Evolutionary conservation across 2,888 invertebrate species (phyloP), one percentile per base, ranked within the genome.

Genomic region (Octodonta nipae): DNA sequence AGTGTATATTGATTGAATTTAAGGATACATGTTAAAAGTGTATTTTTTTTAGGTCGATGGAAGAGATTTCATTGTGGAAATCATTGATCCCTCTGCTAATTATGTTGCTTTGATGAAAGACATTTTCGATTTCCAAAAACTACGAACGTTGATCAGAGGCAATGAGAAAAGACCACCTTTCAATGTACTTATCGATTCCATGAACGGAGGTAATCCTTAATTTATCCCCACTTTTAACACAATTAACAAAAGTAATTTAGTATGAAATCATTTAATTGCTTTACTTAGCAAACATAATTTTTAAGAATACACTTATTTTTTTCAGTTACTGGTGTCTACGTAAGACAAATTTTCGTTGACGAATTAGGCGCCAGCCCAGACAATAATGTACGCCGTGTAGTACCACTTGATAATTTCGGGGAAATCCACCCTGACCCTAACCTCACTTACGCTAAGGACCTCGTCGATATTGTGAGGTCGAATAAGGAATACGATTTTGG

Each of bases 401-500:
- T 69, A 1, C 89, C 93, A 0, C 64, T 93, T 34, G 82, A 85
- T 42, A 95, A 98, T 66, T 98, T 98, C 60, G 96, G 96, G 2
- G 93, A 93, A 17, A 72, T 81, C 36, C 91, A 87, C 64, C 98
- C 98, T 0, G 98, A 99, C 70, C 98, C 98, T 12, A 99, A 99
- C 68, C 70, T 86, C 35, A 85, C 85, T 1, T 86, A 87, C 58
- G 86, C 85, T 31, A 72, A 71, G 42, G 75, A 78, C 49, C 68
- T 86, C 33, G 84, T 86, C 47, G 71, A 61, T 49, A 67, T 57
- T 53, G 70, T 72, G 51, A 65, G 59, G 45, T 60, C 60, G 34
- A 75, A 80, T 33, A 42, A 49, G 3, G 63, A 65, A 7, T 75
- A 75, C 54, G 79, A 79, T 52, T 70, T 87, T 48, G 98, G 98